Evolutionary conservation across 2,888 invertebrate species (phyloP), one percentile per base, ranked within the genome.

Genomic region (Graphium colonna): DNA sequence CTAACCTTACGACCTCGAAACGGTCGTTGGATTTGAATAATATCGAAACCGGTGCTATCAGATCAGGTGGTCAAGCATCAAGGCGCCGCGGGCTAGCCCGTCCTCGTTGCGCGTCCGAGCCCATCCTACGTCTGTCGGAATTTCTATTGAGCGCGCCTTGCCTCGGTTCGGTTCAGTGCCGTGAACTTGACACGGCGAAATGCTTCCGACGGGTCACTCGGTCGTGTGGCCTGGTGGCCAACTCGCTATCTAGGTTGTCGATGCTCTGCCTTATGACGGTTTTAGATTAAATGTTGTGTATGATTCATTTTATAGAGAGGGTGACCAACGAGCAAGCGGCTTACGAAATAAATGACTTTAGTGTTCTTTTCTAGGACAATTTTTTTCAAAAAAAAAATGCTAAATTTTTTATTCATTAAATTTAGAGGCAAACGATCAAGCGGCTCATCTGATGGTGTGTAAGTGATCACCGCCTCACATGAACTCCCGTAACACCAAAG

Each of bases 181-280:
- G 65, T 76, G 82, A 79, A 79, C 82, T 79, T 81, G 80, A 72
- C 73, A 70, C 62, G 65, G 47, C 49, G 58, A 58, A 52, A 51
- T 47, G 59, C 59, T 57, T 55, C 45, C 49, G 57, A 39, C n/a
- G 45, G 41, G 61, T 43, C 50, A 43, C 12, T 36, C 31, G 40
- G n/a, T 12, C n/a, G 36, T 21, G 12, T 13, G 40, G 39, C 26
- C 40, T 40, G 48, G 17, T 47, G 42, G 52, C 42, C 48, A 49
- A 44, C 26, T 36, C 36, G 53, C 17, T 38, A 43, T 48, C 38
- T 48, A 41, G 48, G 48, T 17, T 38, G 28, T 8, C 3, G 28
- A 42, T 26, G 26, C 3, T 26, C 4, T 7, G 26, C 26, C 26
- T 5, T 5, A 7, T 26, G 26, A 26, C 26, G 3, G 26, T 26